phyloP scores from a whole-genome alignment of 2,113 vertebrate species.

The Boulengeromyrus knoepffleri region DNA sequence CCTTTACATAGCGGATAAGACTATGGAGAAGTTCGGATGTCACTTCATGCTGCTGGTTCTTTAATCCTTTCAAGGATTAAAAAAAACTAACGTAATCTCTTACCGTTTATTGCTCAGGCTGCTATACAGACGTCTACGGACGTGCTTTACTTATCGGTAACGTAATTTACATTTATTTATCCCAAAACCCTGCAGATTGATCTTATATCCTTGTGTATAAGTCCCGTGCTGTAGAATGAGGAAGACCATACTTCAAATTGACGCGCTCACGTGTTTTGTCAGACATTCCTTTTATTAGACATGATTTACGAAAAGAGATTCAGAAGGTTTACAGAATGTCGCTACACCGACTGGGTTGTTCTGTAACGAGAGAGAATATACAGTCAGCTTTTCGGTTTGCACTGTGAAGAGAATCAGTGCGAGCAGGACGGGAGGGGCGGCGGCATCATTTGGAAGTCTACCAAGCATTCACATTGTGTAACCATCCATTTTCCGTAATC shows the following conservation, averaged over 20 bases:
- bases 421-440: background rate
- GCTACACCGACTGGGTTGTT: background rate
- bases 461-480: constrained; percentile 7
- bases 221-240: background rate
- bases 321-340: background rate
- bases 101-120: background rate
- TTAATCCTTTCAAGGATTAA: background rate
- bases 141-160: background rate
- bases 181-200: background rate
- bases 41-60: background rate
- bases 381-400: background rate
- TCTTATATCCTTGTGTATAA: background rate
- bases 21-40: background rate
- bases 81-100: background rate
- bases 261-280: background rate
- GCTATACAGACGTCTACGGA: background rate
- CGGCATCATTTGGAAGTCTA: background rate
- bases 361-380: background rate
- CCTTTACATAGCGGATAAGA: background rate
- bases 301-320: background rate
- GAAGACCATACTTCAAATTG: background rate
- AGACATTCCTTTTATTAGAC: background rate
- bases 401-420: background rate
- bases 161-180: background rate
- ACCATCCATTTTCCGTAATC: background rate